Evolutionary conservation across 1,140 invertebrate species (phyloP).

Genomic region (Drosophila watanabei): DNA sequence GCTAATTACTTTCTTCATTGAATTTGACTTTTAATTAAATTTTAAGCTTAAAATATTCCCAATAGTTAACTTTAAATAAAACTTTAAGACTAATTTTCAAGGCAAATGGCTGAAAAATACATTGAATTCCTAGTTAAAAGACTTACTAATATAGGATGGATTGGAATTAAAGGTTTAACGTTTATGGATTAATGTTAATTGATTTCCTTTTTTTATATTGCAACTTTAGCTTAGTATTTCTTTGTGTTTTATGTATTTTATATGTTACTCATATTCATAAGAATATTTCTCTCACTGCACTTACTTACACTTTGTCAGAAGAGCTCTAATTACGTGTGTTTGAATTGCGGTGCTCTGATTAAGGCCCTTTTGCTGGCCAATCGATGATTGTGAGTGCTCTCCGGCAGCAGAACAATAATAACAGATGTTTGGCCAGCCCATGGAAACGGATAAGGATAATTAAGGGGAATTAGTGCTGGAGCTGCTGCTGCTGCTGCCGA

Average conservation of each 20-base stretch:
- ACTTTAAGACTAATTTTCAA: not conserved
- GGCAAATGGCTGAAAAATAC: no score
- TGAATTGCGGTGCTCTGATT: constrained; percentile 48
- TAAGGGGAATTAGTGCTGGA: constrained; percentile 43
- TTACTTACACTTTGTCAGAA: constrained; percentile 15
- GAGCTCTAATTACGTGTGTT: constrained; percentile 68
- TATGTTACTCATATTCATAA: no score
- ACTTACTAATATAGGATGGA: not conserved
- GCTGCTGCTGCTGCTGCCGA: constrained; percentile 5
- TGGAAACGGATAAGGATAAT: constrained; percentile 69
- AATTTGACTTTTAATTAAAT: not conserved
- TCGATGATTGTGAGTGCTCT: constrained; percentile 31
- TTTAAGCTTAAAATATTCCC: not conserved
- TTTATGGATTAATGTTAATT: not conserved
- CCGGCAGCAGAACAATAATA: constrained; percentile 47
- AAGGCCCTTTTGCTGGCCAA: constrained; percentile 35
- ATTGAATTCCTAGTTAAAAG: no score
- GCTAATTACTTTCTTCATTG: not conserved
- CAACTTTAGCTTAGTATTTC: not conserved
- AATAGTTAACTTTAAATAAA: not conserved
- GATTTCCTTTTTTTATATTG: not conserved
- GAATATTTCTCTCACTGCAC: not conserved
- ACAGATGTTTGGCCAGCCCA: constrained; percentile 62
- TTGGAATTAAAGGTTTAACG: not conserved
- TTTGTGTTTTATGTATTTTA: not conserved